Evolutionary conservation across 2,888 invertebrate genomes (phyloP), one percentile per base, ranked within the genome.

Genomic region (Agrilus cyanescens): DNA sequence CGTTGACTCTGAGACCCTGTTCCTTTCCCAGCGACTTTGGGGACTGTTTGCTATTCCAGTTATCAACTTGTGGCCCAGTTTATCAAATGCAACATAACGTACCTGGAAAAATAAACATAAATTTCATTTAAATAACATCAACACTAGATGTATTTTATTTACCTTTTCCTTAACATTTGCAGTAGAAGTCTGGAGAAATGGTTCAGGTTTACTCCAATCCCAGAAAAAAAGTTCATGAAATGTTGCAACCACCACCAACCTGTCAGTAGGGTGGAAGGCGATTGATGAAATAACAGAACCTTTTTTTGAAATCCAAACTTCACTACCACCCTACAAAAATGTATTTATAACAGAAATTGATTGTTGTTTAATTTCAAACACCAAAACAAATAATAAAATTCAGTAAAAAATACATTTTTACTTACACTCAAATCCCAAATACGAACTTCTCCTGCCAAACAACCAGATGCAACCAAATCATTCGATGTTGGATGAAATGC

Each of bases 401-500:
- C 5, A 33, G n/a, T 32, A 33, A 8, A 33, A 33, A 33, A 12
- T 4, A n/a, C 6, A 12, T 33, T 33, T 33, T 33, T 33, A 61
- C 73, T 70, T 65, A 82, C 82, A 63, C 75, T 75, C 12, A 84
- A 65, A 68, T 90, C 89, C 91, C 91, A 91, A 35, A 91, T 86
- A 51, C 89, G 70, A 39, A 91, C 89, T 75, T 89, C 85, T 7
- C 91, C 91, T 6, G 83, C 87, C 1, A 91, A 74, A 62, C 90
- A 91, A 1, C 90, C 90, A 2, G 88, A 86, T 18, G 88, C 90
- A 36, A 91, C 73, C 38, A 91, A 80, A 57, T 88, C 81, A 58
- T 83, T 81, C 44, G 80, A 83, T 6, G 82, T 79, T 0, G 89
- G 89, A 68, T 90, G 90, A 64, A 89, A 91, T 33, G 86, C 85